Conservation (phyloP, 2,113 vertebrate species). For the Copsychus sechellarum region DNA sequence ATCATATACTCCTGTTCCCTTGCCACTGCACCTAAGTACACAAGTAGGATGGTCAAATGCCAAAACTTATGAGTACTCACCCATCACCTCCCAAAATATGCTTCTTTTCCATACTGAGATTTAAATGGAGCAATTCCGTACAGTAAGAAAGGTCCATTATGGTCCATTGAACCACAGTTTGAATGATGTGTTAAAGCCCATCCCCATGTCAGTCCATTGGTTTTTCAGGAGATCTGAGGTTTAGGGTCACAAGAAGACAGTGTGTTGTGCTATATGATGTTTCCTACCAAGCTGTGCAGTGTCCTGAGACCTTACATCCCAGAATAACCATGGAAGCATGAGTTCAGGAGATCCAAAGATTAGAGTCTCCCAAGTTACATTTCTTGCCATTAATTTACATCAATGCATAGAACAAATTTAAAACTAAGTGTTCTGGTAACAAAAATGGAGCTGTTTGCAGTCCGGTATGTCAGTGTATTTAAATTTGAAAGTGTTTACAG, state of each 20-base stretch:
- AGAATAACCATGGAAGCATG: not conserved
- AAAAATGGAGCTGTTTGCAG: not conserved
- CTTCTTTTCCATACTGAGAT: not conserved
- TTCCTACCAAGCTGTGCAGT: not conserved
- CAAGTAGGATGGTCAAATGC: not conserved
- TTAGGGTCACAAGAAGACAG: not conserved
- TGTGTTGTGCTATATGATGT: rapidly evolving
- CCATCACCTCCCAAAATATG: not conserved
- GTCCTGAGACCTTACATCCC: not conserved
- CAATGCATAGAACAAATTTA: not conserved
- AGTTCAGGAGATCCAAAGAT: not conserved
- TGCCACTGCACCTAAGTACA: not conserved
- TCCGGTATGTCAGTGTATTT: not conserved
- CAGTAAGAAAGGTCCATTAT: not conserved
- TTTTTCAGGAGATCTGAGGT: not conserved
- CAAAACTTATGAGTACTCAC: not conserved
- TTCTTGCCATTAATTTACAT: not conserved
- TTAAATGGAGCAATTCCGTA: not conserved
- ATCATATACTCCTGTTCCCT: not conserved
- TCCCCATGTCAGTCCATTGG: rapidly evolving
- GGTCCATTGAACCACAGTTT: not conserved
- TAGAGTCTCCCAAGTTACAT: not conserved
- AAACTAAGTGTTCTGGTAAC: not conserved
- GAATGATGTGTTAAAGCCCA: not conserved
- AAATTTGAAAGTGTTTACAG: not conserved